Conservation (phyloP, 2,888 invertebrate genomes). For the Vesta saturnalis region DNA sequence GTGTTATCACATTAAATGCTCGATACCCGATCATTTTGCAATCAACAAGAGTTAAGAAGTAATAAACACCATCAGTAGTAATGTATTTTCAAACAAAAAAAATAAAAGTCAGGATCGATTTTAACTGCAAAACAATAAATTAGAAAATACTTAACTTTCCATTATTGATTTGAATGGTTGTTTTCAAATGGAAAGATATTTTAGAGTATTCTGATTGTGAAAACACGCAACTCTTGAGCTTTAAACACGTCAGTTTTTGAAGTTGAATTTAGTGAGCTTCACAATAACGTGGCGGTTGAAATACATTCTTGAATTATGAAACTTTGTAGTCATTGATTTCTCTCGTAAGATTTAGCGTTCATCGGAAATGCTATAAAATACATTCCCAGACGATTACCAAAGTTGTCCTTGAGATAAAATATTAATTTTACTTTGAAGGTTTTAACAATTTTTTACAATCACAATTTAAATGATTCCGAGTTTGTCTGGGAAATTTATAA, state of each 20-base stretch:
- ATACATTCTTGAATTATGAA: conserved; percentile 17
- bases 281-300: not conserved
- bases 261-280: not conserved
- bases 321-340: conserved; percentile 28
- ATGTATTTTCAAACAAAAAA: not conserved
- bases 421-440: conserved; percentile 6
- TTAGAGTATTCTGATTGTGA: not conserved
- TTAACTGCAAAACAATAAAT: not conserved
- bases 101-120: not conserved
- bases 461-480: conserved; percentile 8
- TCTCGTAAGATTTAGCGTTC: conserved; percentile 26
- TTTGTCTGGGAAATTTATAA: conserved; percentile 14
- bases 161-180: conserved; percentile 1
- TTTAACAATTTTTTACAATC: conserved; percentile 5
- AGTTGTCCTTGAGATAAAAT: conserved; percentile 25
- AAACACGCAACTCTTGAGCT: conserved; percentile 1
- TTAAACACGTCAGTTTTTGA: conserved; percentile 1
- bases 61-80: not conserved
- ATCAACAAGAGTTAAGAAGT: not conserved
- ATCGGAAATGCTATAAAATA: conserved; percentile 30
- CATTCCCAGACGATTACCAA: conserved; percentile 28
- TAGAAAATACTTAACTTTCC: not conserved
- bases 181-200: not conserved
- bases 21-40: not conserved
- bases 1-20: not conserved